These are phyloP conservation scores for Zaprionus kolodkinae DNA, from an alignment of 1,140 invertebrate species.

Conservation along the genomic window DNA sequence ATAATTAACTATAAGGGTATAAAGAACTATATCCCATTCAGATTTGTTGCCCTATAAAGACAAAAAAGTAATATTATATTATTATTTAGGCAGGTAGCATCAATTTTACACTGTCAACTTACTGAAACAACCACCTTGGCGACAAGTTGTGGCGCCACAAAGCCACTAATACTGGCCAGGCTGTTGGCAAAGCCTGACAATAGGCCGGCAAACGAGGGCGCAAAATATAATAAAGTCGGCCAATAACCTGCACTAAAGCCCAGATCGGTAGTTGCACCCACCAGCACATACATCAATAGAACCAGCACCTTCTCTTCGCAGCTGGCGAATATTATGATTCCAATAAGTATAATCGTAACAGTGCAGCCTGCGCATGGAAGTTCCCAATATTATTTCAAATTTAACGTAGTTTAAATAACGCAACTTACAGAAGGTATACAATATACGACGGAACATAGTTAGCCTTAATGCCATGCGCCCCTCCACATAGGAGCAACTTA, in stretches of 20 bases:
- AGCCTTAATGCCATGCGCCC: slow-evolving; percentile 31
- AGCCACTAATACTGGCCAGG: slow-evolving; percentile 64
- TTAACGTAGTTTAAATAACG: no score
- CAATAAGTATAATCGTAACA: slow-evolving; percentile 42
- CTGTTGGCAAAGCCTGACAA: slow-evolving; percentile 71
- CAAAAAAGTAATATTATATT: not conserved
- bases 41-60: slow-evolving; percentile 60
- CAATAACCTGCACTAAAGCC: slow-evolving; percentile 72
- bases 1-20: slow-evolving; percentile 51
- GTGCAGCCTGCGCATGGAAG: slow-evolving; percentile 38
- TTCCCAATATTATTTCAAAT: not conserved
- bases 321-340: slow-evolving; percentile 48
- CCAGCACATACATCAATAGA: slow-evolving; percentile 50
- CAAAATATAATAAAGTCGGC: slow-evolving; percentile 73
- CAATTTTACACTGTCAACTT: slow-evolving; percentile 16
- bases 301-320: slow-evolving; percentile 53
- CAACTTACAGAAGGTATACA: slow-evolving; percentile 65
- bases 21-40: slow-evolving; percentile 69
- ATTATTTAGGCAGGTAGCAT: not conserved
- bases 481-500: slow-evolving; percentile 57
- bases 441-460: slow-evolving; percentile 53
- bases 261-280: slow-evolving; percentile 65
- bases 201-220: slow-evolving; percentile 72
- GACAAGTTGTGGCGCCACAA: slow-evolving; percentile 62
- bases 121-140: slow-evolving; percentile 59